Percentiles rank a stretch among this genome's conserved stretches.
Evolutionary conservation across 1,140 invertebrate species (phyloP).

Genomic region (Linepithema humile): DNA sequence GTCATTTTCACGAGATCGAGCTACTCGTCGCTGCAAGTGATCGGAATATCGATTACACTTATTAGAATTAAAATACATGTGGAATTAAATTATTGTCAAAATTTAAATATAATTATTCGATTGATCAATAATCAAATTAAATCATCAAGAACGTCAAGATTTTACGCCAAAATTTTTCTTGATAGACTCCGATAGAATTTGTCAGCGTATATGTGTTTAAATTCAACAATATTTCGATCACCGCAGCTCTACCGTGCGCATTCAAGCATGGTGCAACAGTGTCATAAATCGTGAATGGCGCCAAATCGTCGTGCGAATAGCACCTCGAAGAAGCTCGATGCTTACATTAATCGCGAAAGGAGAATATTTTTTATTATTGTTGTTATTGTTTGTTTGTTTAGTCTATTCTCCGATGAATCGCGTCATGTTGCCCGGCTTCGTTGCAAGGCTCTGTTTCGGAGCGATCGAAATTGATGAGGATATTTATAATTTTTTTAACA

Average conservation of each 20-base stretch:
- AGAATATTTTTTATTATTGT: slow-evolving; percentile 74
- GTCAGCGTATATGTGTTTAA: background rate
- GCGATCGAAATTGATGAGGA: background rate
- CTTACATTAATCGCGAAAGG: slow-evolving; percentile 30
- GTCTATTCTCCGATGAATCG: slow-evolving; percentile 76
- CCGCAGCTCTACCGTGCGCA: slow-evolving; percentile 13
- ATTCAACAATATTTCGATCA: slow-evolving; percentile 28
- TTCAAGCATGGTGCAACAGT: slow-evolving; percentile 49
- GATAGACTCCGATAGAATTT: background rate
- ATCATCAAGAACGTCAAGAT: background rate
- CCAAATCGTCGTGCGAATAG: slow-evolving; percentile 18
- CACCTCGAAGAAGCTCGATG: slow-evolving; percentile 37
- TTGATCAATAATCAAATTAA: background rate
- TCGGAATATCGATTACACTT: slow-evolving; percentile 29
- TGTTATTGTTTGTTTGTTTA: slow-evolving; percentile 83
- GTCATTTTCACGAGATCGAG: slow-evolving; percentile 50
- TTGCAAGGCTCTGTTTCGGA: background rate
- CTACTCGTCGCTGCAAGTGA: slow-evolving; percentile 14
- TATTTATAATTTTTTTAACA: too few relatives aligned
- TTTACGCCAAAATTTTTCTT: background rate
- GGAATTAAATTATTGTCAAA: too few relatives aligned
- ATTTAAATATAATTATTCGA: background rate
- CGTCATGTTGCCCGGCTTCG: slow-evolving; percentile 80
- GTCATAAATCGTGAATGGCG: slow-evolving; percentile 67
- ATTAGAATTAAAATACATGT: too few relatives aligned